phyloP scores from a whole-genome alignment of 2,797 vertebrate species.

The Ctenochaetus hawaiiensis region DNA sequence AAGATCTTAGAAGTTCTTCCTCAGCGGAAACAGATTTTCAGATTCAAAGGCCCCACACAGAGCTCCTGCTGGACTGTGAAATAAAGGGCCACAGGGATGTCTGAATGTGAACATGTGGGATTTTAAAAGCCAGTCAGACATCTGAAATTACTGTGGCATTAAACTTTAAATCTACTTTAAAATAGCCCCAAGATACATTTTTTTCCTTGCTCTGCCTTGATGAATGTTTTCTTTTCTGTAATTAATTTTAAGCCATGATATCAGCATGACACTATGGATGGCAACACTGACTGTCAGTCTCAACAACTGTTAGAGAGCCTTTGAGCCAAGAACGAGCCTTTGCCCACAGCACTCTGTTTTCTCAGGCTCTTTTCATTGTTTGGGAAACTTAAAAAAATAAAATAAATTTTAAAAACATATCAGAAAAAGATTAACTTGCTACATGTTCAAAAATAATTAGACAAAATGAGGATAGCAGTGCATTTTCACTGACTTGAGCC shows the following conservation, averaged over 20 bases:
- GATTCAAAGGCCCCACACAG: slow-evolving; percentile 69
- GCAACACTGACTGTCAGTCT: no score
- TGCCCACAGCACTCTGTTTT: no score
- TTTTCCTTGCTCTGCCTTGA: background rate
- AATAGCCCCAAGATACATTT: no score
- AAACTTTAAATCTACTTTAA: background rate
- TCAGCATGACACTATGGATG: no score
- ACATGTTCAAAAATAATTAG: no score
- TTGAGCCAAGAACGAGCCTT: no score
- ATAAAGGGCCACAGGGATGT: no score
- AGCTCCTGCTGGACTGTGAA: slow-evolving; percentile 40
- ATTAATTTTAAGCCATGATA: background rate
- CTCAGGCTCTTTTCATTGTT: no score
- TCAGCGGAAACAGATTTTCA: slow-evolving; percentile 70
- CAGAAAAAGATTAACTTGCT: no score
- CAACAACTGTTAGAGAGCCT: no score
- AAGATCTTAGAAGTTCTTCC: slow-evolving; percentile 70
- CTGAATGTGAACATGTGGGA: background rate
- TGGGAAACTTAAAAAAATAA: no score
- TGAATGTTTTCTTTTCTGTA: background rate
- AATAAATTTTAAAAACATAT: no score
- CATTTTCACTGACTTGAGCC: background rate
- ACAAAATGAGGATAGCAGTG: background rate
- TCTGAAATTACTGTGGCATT: background rate
- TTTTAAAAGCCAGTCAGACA: slow-evolving; percentile 15